These are phyloP conservation scores for Leucoraja ocellata DNA, from an alignment of 2,797 vertebrate genomes.

Conservation along the genomic window DNA sequence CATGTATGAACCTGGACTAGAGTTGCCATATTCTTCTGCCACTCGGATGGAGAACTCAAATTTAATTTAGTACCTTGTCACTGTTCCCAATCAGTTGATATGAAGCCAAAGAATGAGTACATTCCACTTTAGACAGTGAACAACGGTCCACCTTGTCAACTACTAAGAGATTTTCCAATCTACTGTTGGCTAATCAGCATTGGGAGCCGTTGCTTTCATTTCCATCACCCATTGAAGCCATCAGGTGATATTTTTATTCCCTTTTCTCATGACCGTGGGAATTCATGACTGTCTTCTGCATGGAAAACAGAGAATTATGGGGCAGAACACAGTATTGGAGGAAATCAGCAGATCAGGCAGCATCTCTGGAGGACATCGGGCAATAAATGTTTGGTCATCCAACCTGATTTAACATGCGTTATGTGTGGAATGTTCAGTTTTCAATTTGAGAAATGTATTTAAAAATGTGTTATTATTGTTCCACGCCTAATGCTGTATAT, in stretches of 20 bases:
- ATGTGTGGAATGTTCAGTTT: background rate
- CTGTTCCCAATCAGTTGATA: background rate
- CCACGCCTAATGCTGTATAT: no score
- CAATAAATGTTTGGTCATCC: background rate
- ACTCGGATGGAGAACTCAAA: background rate
- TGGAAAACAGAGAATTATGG: no score
- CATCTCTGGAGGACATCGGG: no score
- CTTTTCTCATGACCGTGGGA: background rate
- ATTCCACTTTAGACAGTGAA: background rate
- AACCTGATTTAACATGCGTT: background rate
- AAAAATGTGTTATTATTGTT: background rate
- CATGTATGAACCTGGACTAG: background rate
- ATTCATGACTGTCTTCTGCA: background rate
- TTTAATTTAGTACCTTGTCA: background rate
- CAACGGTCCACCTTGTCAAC: background rate
- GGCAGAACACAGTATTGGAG: no score
- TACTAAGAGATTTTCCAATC: background rate
- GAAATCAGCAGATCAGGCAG: no score
- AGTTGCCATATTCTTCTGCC: background rate
- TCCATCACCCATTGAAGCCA: background rate
- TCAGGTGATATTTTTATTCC: background rate
- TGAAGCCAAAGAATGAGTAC: background rate
- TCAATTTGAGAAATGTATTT: background rate
- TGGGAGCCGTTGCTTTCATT: slow-evolving; percentile 12
- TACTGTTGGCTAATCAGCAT: background rate